phyloP scores from a whole-genome alignment of 2,888 invertebrate species.

The Acanthacorydalis orientalis region DNA sequence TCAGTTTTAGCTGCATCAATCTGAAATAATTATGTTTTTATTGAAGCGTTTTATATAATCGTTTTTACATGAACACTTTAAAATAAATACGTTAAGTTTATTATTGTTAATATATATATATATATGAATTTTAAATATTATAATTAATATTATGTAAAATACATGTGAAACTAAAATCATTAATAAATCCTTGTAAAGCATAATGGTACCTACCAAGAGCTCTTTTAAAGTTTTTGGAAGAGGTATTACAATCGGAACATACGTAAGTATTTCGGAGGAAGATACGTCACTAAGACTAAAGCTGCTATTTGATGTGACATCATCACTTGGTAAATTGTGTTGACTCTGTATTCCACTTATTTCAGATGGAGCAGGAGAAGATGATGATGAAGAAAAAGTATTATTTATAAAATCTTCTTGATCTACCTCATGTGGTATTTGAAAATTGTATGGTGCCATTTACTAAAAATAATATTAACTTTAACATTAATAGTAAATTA shows the following conservation, averaged over 20 bases:
- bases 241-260: background rate
- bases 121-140: too few species aligned
- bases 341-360: background rate
- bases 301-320: background rate
- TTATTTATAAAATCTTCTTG: background rate
- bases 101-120: too few species aligned
- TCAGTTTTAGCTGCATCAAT: background rate
- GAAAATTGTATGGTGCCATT: background rate
- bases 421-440: background rate
- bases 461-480: constrained; percentile 9
- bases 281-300: background rate
- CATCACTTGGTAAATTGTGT: background rate
- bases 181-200: too few species aligned
- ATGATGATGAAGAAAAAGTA: background rate
- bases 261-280: background rate
- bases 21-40: too few species aligned
- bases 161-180: too few species aligned
- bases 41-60: too few species aligned
- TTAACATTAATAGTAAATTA: too few species aligned
- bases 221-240: constrained; percentile 1
- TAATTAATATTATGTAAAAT: too few species aligned
- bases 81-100: too few species aligned
- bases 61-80: too few species aligned
- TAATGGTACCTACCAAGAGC: background rate
- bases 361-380: background rate